Evolutionary conservation across 2,113 vertebrate species (phyloP).

Genomic region (Myotis lucifugus): DNA sequence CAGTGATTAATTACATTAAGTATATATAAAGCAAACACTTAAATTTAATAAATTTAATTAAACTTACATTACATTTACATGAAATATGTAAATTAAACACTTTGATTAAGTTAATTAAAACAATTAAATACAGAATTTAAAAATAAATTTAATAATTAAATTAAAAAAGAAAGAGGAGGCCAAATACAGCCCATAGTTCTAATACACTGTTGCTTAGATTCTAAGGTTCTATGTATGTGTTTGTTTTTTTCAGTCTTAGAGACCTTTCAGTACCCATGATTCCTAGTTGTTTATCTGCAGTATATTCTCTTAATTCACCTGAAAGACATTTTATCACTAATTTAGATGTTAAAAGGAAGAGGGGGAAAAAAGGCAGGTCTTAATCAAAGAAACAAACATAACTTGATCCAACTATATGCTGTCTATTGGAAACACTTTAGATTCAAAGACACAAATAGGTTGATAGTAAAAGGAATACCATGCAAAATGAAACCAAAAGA

Average conservation of each 20-base stretch:
- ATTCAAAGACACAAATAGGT: neutral
- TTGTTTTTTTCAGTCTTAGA: constrained; percentile 7
- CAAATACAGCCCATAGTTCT: neutral
- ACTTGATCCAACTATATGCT: neutral
- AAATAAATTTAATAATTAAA: neutral
- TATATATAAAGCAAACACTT: neutral
- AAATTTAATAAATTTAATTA: neutral
- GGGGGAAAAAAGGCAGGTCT: neutral
- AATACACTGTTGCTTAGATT: constrained; percentile 48
- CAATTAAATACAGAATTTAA: neutral
- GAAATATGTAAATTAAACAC: neutral
- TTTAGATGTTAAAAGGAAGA: constrained; percentile 64
- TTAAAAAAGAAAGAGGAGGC: neutral
- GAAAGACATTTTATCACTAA: constrained; percentile 50
- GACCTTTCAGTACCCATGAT: constrained; percentile 49
- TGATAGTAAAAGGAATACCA: neutral
- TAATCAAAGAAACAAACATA: neutral
- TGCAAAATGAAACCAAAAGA: neutral
- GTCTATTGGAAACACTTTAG: neutral
- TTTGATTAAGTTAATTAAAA: neutral
- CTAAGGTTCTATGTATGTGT: neutral
- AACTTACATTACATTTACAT: neutral
- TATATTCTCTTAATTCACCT: constrained; percentile 35
- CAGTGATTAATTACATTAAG: neutral
- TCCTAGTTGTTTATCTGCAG: constrained; percentile 41